These are phyloP conservation scores for Prenolepis imparis DNA, from an alignment of 2,888 invertebrate genomes.

Conservation along the genomic window DNA sequence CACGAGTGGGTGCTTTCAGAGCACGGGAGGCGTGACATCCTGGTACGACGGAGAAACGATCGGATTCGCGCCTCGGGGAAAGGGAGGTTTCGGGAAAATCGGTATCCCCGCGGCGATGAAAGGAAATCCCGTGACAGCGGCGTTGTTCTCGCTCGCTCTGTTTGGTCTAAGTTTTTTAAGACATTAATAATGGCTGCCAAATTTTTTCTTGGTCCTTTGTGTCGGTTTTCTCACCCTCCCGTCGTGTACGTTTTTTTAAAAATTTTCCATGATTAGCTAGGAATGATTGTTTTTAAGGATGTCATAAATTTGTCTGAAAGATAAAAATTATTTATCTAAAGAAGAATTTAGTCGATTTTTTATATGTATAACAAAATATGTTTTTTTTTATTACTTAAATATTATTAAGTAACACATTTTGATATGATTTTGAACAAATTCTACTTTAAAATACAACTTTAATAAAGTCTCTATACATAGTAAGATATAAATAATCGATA, in stretches of 20 bases:
- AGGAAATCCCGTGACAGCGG: neutral
- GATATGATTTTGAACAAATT: neutral
- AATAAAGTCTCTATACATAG: neutral
- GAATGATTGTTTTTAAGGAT: neutral
- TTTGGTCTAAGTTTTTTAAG: neutral
- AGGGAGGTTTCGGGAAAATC: conserved; percentile 30
- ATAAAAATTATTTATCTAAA: neutral
- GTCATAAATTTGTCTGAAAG: neutral
- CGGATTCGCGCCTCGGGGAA: conserved; percentile 1
- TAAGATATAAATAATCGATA: neutral
- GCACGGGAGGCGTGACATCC: conserved; percentile 50
- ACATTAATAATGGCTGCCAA: conserved; percentile 9
- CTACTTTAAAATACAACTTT: neutral
- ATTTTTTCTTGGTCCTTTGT: neutral
- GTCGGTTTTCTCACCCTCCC: neutral
- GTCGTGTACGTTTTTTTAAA: neutral
- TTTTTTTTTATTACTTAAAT: too few species aligned
- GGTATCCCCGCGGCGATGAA: conserved; percentile 12
- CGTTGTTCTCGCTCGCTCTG: neutral
- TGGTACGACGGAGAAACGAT: conserved; percentile 31
- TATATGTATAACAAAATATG: neutral
- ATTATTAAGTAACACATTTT: neutral
- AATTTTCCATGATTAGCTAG: neutral
- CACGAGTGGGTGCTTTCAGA: conserved; percentile 47
- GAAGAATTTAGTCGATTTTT: neutral